These are phyloP conservation scores for Acanthosepion pharaonis DNA, from an alignment of 2,888 invertebrate genomes.

Conservation along the genomic window DNA sequence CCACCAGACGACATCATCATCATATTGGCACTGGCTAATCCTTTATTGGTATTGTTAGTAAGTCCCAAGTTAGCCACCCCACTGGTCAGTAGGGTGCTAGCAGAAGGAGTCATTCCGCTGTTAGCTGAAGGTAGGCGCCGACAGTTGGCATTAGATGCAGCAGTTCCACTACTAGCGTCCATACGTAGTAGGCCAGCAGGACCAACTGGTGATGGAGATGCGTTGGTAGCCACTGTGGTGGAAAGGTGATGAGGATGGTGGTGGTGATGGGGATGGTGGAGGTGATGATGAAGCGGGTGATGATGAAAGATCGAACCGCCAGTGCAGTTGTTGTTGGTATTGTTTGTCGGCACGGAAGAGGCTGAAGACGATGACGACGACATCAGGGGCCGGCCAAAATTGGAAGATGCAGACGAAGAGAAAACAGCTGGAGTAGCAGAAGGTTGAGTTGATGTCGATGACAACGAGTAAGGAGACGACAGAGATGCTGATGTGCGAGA, in stretches of 20 bases:
- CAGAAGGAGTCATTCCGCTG: conserved; percentile 33
- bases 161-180: neutral
- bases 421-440: neutral
- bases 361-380: neutral
- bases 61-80: conserved; percentile 41
- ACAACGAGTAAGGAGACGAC: conserved; percentile 33
- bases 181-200: neutral
- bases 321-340: conserved; percentile 12
- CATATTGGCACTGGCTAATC: neutral
- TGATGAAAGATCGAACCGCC: conserved; percentile 24
- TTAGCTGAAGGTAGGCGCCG: neutral
- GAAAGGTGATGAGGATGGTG: conserved; percentile 17
- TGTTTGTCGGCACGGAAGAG: neutral
- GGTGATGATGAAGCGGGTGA: conserved; percentile 15
- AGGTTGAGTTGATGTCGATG: neutral
- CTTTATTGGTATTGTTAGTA: neutral
- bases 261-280: neutral
- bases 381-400: neutral
- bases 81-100: conserved; percentile 16
- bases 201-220: neutral
- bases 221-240: neutral
- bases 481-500: conserved; percentile 21
- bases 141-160: neutral
- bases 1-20: conserved; percentile 40
- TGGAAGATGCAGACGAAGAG: neutral